These are phyloP conservation scores for Procambarus virginalis DNA, from an alignment of 1,140 invertebrate species.

Conservation along the genomic window DNA sequence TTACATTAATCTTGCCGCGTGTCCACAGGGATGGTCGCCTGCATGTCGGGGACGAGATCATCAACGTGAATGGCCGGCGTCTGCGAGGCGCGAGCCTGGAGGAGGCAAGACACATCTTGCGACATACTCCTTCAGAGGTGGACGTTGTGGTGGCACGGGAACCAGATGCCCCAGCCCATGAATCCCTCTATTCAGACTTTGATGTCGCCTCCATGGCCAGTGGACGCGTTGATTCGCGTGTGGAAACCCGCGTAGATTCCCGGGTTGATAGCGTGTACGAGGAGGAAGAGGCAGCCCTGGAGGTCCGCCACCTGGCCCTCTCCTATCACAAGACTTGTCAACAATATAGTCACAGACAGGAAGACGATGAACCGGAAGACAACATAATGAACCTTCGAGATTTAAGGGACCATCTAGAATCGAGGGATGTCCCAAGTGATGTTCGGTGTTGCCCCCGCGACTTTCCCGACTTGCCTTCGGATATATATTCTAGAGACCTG, in stretches of 20 bases:
- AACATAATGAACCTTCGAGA: background rate
- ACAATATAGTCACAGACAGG: background rate
- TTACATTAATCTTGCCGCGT: background rate
- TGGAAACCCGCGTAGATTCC: constrained; percentile 48
- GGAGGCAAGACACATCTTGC: constrained; percentile 83
- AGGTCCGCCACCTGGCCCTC: background rate
- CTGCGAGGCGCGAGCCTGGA: constrained; percentile 84
- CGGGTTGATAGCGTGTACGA: constrained; percentile 36
- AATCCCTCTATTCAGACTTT: constrained; percentile 51
- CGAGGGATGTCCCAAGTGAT: background rate
- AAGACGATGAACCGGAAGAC: constrained; percentile 18
- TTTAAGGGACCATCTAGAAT: background rate
- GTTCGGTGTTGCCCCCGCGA: background rate
- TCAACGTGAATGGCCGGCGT: constrained; percentile 88
- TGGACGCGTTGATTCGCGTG: constrained; percentile 43
- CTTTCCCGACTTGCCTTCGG: background rate
- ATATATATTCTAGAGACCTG: background rate
- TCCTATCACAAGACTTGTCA: constrained; percentile 3
- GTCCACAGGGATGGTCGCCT: constrained; percentile 84
- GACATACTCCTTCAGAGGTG: constrained; percentile 80
- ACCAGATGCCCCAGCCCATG: constrained; percentile 68
- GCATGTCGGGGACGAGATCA: constrained; percentile 87
- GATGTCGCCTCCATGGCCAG: constrained; percentile 50
- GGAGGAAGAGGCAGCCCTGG: constrained; percentile 18
- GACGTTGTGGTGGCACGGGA: constrained; percentile 80